Base-by-base conservation (phyloP, 2,888 invertebrate genomes). In the Zootermopsis nevadensis region DNA sequence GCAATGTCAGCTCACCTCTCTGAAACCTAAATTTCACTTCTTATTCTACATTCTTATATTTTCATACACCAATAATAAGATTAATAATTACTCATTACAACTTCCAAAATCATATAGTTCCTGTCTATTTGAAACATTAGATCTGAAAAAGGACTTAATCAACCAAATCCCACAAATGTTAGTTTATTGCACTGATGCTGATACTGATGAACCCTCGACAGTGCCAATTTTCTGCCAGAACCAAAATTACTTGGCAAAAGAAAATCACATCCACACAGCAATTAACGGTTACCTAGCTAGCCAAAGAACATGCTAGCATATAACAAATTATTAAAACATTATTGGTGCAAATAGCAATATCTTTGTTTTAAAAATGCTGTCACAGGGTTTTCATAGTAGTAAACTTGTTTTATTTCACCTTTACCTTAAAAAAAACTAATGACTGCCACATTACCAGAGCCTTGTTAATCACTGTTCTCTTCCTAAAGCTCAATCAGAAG, bases 271-370 rank as follows among this genome's bases (percentile, higher is more conserved):
- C 60, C 60, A 60, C 27, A 60, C 2, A 60, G 27, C 27, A n/a
- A n/a, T 27, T 60, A 27, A 60, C 0, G n/a, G 60, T 27, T 27
- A 48, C 30, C 19, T 55, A 77, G 55, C 55, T 55, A 55, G 55
- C 10, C 27, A 77, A 77, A 31, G 55, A 77, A 77, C 55, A 19
- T 77, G 24, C 53, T 55, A 77, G 77, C 55, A 55, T 30, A 55
- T 77, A 55, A 77, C 77, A 19, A 77, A 77, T 55, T 55, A 77
- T 55, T 77, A 77, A 77, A 42, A 35, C 15, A 77, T 77, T 77
- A 77, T 22, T 53, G 77, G 77, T 77, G 31, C 77, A 77, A 77
- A 77, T 55, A 77, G 55, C 33, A 69, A 69, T 22, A 69, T 7
- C 22, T 33, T 30, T 8, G 8, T 27, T 69, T 69, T 33, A 69